Evolutionary conservation across 2,113 vertebrate genomes (phyloP).

Genomic region (Noturus placidus): DNA sequence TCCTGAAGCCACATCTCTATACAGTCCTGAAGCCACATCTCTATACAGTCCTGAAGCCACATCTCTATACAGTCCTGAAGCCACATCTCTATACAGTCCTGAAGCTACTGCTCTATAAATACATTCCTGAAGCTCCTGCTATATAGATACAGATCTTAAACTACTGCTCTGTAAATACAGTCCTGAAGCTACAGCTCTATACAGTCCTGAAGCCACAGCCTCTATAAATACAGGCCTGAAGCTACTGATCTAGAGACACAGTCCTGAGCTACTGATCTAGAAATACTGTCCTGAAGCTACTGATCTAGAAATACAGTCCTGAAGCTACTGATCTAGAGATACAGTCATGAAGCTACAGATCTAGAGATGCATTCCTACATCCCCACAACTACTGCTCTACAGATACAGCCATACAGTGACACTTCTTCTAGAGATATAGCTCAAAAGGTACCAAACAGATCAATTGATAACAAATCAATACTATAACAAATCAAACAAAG

Average conservation of each 20-base stretch:
- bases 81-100: too few relatives aligned
- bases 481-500: neutral
- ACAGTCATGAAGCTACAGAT: neutral
- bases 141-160: too few relatives aligned
- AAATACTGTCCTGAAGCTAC: neutral
- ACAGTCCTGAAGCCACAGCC: neutral
- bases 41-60: too few relatives aligned
- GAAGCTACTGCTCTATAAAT: too few relatives aligned
- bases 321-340: neutral
- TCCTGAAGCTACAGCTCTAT: neutral
- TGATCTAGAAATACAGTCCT: neutral
- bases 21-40: too few relatives aligned
- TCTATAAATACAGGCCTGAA: neutral
- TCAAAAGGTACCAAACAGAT: neutral
- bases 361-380: neutral
- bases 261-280: neutral
- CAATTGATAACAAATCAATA: neutral
- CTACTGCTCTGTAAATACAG: neutral
- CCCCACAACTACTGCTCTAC: neutral
- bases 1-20: too few relatives aligned
- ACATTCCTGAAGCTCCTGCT: too few relatives aligned
- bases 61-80: too few relatives aligned
- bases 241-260: neutral
- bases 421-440: neutral
- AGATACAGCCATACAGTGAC: neutral